phyloP scores from a whole-genome alignment of 2,888 invertebrate species.

The Allacma fusca region DNA sequence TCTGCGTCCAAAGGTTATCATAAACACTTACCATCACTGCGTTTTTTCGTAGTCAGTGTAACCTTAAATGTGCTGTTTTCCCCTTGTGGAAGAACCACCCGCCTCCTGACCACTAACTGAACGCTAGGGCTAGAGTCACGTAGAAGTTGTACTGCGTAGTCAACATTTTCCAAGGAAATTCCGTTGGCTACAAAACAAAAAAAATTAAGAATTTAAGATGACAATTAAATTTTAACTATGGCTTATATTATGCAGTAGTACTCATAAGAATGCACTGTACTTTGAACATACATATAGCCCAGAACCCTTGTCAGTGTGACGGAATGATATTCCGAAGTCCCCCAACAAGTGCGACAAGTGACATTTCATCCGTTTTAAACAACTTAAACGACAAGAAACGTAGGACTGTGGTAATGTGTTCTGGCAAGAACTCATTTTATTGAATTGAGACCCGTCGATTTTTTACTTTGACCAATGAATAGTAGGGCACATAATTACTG shows the following conservation, averaged over 20 bases:
- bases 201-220: no score
- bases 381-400: no score
- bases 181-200: constrained; percentile 96
- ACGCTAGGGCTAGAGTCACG: constrained; percentile 90
- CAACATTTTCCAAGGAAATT: constrained; percentile 94
- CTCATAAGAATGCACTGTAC: constrained; percentile 94
- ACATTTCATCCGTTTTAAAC: no score
- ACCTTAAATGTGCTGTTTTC: constrained; percentile 67
- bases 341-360: no score
- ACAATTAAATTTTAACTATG: neutral
- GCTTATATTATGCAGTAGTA: no score
- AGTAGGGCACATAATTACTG: no score
- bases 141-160: constrained; percentile 92
- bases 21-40: constrained; percentile 82
- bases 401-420: no score
- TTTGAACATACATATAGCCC: constrained; percentile 95
- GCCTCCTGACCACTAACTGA: constrained; percentile 76
- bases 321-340: constrained; percentile 90
- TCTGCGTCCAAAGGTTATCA: no score
- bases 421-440: no score
- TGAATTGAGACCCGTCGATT: no score
- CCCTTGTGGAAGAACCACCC: constrained; percentile 68
- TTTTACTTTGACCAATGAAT: no score
- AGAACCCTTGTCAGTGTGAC: constrained; percentile 88
- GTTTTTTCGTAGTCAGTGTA: constrained; percentile 87